Evolutionary conservation across 2,888 invertebrate species (phyloP), one percentile per base, ranked within the genome.

Genomic region (Zaprionus obscuricornis): DNA sequence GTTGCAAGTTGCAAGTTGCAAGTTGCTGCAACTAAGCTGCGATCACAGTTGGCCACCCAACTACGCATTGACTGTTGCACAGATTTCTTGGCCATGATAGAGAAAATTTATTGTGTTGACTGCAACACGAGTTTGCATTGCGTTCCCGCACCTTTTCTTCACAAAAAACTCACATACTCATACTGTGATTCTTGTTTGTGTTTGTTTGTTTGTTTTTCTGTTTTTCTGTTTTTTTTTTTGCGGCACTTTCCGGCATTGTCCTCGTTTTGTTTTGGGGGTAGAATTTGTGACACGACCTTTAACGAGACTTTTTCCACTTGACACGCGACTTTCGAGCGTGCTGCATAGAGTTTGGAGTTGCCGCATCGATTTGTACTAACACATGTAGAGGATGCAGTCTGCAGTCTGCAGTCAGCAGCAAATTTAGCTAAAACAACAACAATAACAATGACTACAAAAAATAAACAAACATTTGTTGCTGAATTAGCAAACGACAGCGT

Each of bases 341-440:
- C 58, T 46, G 59, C 58, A 39, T 52, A 60, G 33, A 63, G 51
- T 22, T 68, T 66, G 69, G 58, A 64, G 69, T 55, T n/a, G n/a
- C n/a, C 47, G 59, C 66, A 66, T 59, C 82, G 82, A 85, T 86
- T 86, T 85, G 85, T 85, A 83, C 76, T 69, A 83, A 85, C 85
- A 86, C 72, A 86, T 85, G 85, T 82, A 72, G 70, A 65, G 22
- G 29, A 26, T 34, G 36, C 54, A 45, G 66, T n/a, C n/a, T n/a
- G n/a, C n/a, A n/a, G n/a, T n/a, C 55, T 59, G 36, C 69, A 66
- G 36, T 63, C 42, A 56, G 31, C 47, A 55, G 56, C 64, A 64
- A 56, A 64, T 46, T 39, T 56, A 56, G 64, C 46, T 4, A 24
- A 5, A 24, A 5, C 5, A 5, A 24, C 24, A 5, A 24, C 24